Evolutionary conservation across 2,888 invertebrate species (phyloP), one percentile per base, ranked within the genome.

Genomic region (Melieria picta): DNA sequence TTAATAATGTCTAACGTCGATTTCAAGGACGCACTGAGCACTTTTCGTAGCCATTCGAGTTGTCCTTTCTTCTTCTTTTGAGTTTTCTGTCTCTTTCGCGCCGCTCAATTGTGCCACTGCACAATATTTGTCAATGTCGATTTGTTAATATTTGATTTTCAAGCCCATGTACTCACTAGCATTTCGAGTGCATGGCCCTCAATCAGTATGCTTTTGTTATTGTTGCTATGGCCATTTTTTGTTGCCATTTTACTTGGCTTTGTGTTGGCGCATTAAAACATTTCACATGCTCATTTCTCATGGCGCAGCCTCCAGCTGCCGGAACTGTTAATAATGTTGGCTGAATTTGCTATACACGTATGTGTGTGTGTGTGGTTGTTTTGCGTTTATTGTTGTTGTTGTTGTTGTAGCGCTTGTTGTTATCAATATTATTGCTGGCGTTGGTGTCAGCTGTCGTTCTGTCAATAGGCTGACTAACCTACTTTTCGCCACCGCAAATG

Each of bases 191-290:
- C 43, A 65, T 60, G 67, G 66, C 71, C 66, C 63, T 66, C 71
- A 71, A 71, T 66, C 66, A 66, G 55, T 61, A 55, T 66, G 42
- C 57, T 62, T 71, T 56, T 65, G 65, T 71, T 65, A 65, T 71
- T 11, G 43, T 30, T 30, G 30, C 9, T 45, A 42, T 60, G 30
- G 42, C 30, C 43, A 30, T 58, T 13, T 30, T 60, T 9, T 43
- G 7, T 42, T 43, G 43, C n/a, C 30, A 60, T 16, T 11, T 30
- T 47, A 52, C 48, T 52, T 58, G 30, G 50, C 64, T 45, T 11
- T 50, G 9, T 11, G 7, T 2, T 50, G 9, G 50, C 50, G 11
- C 50, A 7, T 10, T 7, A 7, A 50, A 50, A 10, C 50, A 50
- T 9, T 52, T 13, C 11, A 11, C 11, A 11, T 9, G 11, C 52